Evolutionary conservation across 2,113 vertebrate species (phyloP).

Genomic region (Motacilla tschutschensis): DNA sequence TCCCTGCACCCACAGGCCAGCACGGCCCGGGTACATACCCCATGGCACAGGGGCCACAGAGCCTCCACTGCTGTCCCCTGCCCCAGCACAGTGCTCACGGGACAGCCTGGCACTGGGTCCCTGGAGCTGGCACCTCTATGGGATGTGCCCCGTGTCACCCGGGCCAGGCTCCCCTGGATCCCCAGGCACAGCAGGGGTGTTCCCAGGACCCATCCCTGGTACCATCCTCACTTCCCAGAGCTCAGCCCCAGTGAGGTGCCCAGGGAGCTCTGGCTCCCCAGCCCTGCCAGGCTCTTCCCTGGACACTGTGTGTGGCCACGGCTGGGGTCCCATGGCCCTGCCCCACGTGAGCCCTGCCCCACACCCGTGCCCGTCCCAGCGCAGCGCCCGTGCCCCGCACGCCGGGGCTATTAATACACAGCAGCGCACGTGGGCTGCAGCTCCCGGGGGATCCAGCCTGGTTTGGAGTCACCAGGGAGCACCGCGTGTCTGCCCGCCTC

Average conservation of each 20-base stretch:
- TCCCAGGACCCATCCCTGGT: neutral
- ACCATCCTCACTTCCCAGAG: fast-evolving
- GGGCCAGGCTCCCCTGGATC: neutral
- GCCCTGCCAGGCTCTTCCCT: neutral
- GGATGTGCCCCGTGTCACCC: fast-evolving
- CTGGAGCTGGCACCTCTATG: no score
- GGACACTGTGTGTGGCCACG: fast-evolving
- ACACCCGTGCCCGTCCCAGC: neutral
- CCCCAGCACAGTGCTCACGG: fast-evolving
- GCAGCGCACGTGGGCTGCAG: fast-evolving
- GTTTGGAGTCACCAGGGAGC: neutral
- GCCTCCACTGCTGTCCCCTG: neutral
- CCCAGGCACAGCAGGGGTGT: fast-evolving
- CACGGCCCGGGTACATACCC: fast-evolving
- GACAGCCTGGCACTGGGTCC: neutral
- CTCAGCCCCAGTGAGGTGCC: neutral
- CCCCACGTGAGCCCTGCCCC: neutral
- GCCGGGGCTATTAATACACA: neutral
- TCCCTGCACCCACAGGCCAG: neutral
- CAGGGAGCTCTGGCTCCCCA: neutral
- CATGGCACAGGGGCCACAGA: fast-evolving
- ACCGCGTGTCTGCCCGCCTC: neutral
- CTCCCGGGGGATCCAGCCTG: neutral
- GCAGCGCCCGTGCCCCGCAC: fast-evolving
- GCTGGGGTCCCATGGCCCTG: neutral